These are phyloP conservation scores for Sebastes taczanowskii DNA, from an alignment of 2,797 vertebrate species.

Conservation along the genomic window DNA sequence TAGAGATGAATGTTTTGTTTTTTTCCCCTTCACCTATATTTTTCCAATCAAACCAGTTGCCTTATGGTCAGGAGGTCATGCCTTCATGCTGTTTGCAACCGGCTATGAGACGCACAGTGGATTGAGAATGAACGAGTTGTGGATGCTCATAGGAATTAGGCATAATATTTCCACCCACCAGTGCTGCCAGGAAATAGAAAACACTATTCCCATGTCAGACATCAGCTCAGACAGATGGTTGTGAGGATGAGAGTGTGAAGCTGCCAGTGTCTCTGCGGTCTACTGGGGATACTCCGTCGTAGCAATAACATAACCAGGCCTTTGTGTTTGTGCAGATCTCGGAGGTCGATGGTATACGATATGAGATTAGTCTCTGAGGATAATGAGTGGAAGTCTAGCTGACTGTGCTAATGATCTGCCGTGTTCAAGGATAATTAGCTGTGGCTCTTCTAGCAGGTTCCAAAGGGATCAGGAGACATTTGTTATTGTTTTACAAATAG, in stretches of 20 bases:
- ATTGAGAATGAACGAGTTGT: not conserved
- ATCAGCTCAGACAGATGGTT: slow-evolving; percentile 29
- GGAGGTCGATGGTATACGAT: slow-evolving; percentile 30
- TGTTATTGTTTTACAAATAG: slow-evolving; percentile 52
- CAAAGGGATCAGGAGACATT: slow-evolving; percentile 29
- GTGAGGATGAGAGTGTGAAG: slow-evolving; percentile 14
- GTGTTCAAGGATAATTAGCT: slow-evolving; percentile 53
- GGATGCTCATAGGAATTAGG: not conserved
- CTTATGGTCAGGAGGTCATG: slow-evolving; percentile 3
- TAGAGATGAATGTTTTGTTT: not conserved
- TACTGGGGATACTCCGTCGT: slow-evolving; percentile 24
- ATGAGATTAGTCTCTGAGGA: slow-evolving; percentile 45
- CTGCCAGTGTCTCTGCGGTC: slow-evolving; percentile 6
- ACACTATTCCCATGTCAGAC: slow-evolving; percentile 15
- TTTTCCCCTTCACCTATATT: not conserved
- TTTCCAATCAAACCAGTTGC: not conserved
- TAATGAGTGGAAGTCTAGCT: slow-evolving; percentile 40
- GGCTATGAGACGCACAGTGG: not conserved
- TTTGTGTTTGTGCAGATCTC: slow-evolving; percentile 12
- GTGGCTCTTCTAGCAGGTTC: slow-evolving; percentile 29
- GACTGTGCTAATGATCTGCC: slow-evolving; percentile 51
- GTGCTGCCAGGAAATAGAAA: slow-evolving; percentile 2
- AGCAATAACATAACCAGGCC: slow-evolving; percentile 3
- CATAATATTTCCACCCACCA: slow-evolving; percentile 6
- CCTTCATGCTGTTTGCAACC: not conserved